Percentiles rank a stretch among this genome's conserved stretches.
phyloP scores from a whole-genome alignment of 2,797 vertebrate species.

The Phrynocephalus forsythii region DNA sequence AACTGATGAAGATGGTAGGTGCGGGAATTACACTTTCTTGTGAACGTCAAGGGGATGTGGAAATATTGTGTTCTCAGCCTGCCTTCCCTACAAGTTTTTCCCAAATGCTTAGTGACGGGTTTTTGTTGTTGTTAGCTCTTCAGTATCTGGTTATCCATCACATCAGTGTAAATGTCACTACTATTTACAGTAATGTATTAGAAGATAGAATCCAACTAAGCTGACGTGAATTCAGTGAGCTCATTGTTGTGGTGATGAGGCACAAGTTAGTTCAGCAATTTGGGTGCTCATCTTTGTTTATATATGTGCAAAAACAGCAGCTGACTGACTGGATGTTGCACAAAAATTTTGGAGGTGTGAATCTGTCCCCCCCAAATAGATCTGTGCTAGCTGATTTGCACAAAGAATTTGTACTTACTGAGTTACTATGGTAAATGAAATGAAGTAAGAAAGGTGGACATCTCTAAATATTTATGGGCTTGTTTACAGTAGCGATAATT shows the following conservation, averaged over 20 bases:
- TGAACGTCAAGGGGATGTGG: not conserved
- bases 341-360: not conserved
- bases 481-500: not conserved
- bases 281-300: not conserved
- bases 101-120: not conserved
- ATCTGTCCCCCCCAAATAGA: not conserved
- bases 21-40: not conserved
- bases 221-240: not conserved
- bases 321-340: not conserved
- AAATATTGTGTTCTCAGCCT: accelerated
- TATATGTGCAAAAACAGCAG: not conserved
- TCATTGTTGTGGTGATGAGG: not conserved
- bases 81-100: not conserved
- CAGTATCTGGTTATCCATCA: not conserved
- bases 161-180: not conserved
- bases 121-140: not conserved
- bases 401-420: not conserved
- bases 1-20: not conserved
- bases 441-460: not conserved
- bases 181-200: not conserved
- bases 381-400: not conserved
- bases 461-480: not conserved
- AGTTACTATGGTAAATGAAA: not conserved
- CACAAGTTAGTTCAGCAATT: not conserved
- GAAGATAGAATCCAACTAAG: not conserved